phyloP scores from a whole-genome alignment of 1,140 invertebrate species.

The Leptinotarsa lineolata region DNA sequence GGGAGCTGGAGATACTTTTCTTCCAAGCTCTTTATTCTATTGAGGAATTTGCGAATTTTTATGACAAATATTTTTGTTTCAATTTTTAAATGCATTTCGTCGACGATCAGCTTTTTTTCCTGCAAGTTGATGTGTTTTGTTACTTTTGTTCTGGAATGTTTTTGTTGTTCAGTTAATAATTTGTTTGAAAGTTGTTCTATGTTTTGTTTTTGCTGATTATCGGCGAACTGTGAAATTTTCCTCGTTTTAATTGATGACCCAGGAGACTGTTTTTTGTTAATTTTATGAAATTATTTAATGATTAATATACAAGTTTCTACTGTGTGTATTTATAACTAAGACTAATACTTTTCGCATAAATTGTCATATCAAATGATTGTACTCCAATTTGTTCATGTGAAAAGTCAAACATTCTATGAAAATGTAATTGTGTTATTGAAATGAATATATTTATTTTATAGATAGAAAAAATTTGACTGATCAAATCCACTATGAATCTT shows the following conservation, averaged over 20 bases:
- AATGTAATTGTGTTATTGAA: conserved; percentile 1
- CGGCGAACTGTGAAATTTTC: conserved; percentile 20
- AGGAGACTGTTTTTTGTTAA: conserved; percentile 30
- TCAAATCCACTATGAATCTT: not conserved
- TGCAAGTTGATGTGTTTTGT: conserved; percentile 7
- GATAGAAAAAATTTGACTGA: conserved; percentile 5
- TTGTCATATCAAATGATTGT: not conserved
- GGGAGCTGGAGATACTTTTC: conserved; percentile 45
- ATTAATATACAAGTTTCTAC: conserved; percentile 32
- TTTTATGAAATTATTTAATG: conserved; percentile 24
- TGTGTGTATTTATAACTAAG: not conserved
- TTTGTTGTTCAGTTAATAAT: conserved; percentile 34
- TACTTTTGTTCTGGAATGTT: conserved; percentile 27
- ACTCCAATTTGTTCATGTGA: not conserved
- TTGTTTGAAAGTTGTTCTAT: conserved; percentile 27
- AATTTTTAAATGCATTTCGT: conserved; percentile 23
- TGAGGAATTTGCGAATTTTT: conserved; percentile 27
- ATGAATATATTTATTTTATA: conserved; percentile 11
- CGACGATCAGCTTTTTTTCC: conserved; percentile 21
- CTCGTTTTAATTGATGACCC: conserved; percentile 14
- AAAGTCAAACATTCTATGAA: conserved; percentile 4
- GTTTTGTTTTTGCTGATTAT: conserved; percentile 29
- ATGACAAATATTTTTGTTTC: conserved; percentile 28
- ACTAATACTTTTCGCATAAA: not conserved
- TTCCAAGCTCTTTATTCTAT: conserved; percentile 45